A percentile compares a stretch with the other conserved stretches of the same genome.
Conservation (phyloP, 2,797 vertebrate species). For the Anabas testudineus region DNA sequence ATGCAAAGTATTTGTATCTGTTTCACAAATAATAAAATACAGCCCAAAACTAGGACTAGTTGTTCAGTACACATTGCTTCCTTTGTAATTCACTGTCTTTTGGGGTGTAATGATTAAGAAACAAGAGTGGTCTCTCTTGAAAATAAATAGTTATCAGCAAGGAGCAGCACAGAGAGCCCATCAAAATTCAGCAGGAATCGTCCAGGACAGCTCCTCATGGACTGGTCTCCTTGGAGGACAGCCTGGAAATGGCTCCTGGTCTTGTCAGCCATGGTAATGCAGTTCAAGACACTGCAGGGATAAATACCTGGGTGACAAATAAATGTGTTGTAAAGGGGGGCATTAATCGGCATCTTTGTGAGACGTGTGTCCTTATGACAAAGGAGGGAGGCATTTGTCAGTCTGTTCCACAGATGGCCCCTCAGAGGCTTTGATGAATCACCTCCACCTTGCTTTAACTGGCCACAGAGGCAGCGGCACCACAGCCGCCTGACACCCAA, state of each 20-base stretch:
- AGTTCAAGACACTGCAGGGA: slow-evolving; percentile 73
- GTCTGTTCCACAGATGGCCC: slow-evolving; percentile 86
- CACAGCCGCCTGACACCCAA: slow-evolving; percentile 54
- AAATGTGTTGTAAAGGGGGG: slow-evolving; percentile 81
- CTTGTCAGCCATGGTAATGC: slow-evolving; percentile 77
- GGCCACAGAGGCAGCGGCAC: slow-evolving; percentile 60
- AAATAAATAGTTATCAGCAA: slow-evolving; percentile 66
- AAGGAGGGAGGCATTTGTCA: slow-evolving; percentile 88
- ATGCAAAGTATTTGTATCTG: slow-evolving; percentile 58
- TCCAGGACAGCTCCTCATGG: slow-evolving; percentile 44
- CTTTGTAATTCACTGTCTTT: slow-evolving; percentile 23
- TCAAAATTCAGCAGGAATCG: slow-evolving; percentile 63
- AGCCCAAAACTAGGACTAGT: slow-evolving; percentile 20
- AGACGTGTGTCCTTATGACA: slow-evolving; percentile 88
- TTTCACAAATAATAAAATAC: slow-evolving; percentile 31
- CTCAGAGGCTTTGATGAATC: slow-evolving; percentile 83
- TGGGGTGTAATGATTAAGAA: slow-evolving; percentile 51
- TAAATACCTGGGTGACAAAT: slow-evolving; percentile 87
- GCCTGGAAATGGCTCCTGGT: slow-evolving; percentile 67
- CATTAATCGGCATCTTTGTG: slow-evolving; percentile 85
- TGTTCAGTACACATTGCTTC: slow-evolving; percentile 6
- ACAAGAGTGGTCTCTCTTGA: slow-evolving; percentile 43
- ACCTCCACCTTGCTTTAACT: slow-evolving; percentile 80
- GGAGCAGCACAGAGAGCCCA: slow-evolving; percentile 32
- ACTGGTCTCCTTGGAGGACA: slow-evolving; percentile 59